A percentile compares a stretch with the other conserved stretches of the same genome.
phyloP scores from a whole-genome alignment of 2,797 vertebrate species.

The Lutjanus argentimaculatus region DNA sequence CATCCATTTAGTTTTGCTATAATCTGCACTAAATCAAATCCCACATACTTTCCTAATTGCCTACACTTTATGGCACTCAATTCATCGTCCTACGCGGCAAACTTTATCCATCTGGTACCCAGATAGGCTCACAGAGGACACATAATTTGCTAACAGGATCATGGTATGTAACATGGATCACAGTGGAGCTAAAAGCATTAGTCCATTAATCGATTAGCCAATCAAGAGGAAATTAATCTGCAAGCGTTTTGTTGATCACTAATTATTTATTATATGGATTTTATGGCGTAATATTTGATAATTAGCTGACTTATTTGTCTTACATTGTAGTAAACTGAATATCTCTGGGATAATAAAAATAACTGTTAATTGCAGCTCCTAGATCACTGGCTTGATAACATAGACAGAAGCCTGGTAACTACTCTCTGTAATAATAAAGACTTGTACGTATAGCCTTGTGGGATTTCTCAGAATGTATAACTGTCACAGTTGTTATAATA shows the following conservation, averaged over 20 bases:
- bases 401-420: too few relatives aligned
- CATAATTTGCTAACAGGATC: not conserved
- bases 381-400: too few relatives aligned
- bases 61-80: slow-evolving; percentile 1
- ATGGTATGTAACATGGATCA: not conserved
- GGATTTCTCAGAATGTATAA: slow-evolving; percentile 9
- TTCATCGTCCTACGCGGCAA: slow-evolving; percentile 7
- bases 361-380: too few relatives aligned
- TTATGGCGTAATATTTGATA: not conserved
- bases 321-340: not conserved
- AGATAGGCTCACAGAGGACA: not conserved
- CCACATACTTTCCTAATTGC: slow-evolving; percentile 23
- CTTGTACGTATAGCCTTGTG: not conserved
- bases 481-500: slow-evolving; percentile 26
- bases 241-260: not conserved
- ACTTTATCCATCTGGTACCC: slow-evolving; percentile 17
- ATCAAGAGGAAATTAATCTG: not conserved
- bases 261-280: not conserved
- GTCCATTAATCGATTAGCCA: not conserved
- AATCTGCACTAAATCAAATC: slow-evolving; percentile 16
- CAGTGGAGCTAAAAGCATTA: not conserved
- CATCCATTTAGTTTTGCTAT: slow-evolving; percentile 2
- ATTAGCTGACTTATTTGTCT: not conserved
- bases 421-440: too few relatives aligned
- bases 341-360: not conserved